phyloP scores from a whole-genome alignment of 1,140 invertebrate genomes.

The Bombus waltoni region DNA sequence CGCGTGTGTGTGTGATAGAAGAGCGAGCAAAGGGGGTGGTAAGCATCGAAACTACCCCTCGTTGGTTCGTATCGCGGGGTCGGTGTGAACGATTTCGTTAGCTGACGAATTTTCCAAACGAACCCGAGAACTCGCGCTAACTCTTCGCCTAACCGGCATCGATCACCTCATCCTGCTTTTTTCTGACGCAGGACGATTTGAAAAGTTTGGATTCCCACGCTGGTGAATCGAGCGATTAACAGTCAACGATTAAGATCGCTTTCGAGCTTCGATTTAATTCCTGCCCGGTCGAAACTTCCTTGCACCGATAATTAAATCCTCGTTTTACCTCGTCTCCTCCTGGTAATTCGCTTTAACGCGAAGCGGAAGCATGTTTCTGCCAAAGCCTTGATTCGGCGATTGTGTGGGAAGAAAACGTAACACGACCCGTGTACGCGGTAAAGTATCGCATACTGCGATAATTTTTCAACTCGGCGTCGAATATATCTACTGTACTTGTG shows the following conservation, averaged over 20 bases:
- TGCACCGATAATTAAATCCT: constrained; percentile 6
- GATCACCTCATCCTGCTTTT: constrained; percentile 45
- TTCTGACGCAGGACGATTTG: constrained; percentile 37
- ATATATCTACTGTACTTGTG: too few relatives aligned
- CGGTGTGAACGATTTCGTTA: constrained; percentile 65
- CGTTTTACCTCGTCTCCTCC: not conserved
- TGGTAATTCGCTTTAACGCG: not conserved
- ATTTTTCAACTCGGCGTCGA: too few relatives aligned
- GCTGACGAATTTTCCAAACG: constrained; percentile 65
- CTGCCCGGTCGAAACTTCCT: not conserved
- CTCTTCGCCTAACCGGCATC: constrained; percentile 52
- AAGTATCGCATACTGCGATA: too few relatives aligned
- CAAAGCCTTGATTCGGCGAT: not conserved
- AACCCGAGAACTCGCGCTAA: constrained; percentile 52
- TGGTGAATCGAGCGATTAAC: constrained; percentile 58
- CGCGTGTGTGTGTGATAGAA: not conserved
- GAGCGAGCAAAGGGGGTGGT: not conserved
- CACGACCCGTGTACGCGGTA: too few relatives aligned
- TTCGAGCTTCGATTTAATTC: constrained; percentile 39
- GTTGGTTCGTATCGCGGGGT: constrained; percentile 17
- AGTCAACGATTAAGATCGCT: constrained; percentile 55
- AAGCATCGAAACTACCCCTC: constrained; percentile 41
- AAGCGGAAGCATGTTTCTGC: not conserved
- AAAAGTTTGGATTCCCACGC: constrained; percentile 55
- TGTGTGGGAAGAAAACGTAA: not conserved